These are phyloP conservation scores for Larimichthys polyactis DNA, from an alignment of 2,113 vertebrate genomes.

Conservation along the genomic window DNA sequence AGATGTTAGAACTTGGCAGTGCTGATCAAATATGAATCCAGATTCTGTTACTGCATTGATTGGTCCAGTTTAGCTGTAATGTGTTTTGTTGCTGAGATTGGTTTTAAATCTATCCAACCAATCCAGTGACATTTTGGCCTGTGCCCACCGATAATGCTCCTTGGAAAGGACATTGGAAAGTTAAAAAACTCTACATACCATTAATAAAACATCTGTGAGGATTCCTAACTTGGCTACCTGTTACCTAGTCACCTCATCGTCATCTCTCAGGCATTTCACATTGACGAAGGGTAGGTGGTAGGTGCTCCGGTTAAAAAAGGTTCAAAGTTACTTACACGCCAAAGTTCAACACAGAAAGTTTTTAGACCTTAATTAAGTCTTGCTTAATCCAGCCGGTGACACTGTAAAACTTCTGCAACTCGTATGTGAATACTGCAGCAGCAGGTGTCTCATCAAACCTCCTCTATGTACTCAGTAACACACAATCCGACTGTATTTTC, in stretches of 20 bases:
- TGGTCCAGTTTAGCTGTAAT: no score
- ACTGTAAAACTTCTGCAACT: neutral
- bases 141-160: no score
- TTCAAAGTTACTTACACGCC: no score
- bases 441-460: neutral
- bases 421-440: neutral
- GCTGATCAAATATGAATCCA: no score
- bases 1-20: no score
- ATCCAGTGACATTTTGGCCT: no score
- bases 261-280: neutral
- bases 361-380: neutral
- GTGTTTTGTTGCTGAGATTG: no score
- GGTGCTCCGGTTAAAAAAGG: neutral
- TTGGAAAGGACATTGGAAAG: neutral
- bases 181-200: neutral
- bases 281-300: neutral
- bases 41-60: no score
- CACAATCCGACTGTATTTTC: neutral
- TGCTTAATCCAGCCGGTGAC: neutral
- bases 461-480: neutral
- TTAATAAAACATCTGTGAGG: neutral
- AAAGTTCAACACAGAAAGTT: neutral
- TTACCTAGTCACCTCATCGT: constrained; percentile 1
- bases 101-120: no score
- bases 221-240: neutral